Percentiles rank a stretch among this genome's conserved stretches.
phyloP scores from a whole-genome alignment of 2,888 invertebrate species.

The Ecliptopera silaceata region DNA sequence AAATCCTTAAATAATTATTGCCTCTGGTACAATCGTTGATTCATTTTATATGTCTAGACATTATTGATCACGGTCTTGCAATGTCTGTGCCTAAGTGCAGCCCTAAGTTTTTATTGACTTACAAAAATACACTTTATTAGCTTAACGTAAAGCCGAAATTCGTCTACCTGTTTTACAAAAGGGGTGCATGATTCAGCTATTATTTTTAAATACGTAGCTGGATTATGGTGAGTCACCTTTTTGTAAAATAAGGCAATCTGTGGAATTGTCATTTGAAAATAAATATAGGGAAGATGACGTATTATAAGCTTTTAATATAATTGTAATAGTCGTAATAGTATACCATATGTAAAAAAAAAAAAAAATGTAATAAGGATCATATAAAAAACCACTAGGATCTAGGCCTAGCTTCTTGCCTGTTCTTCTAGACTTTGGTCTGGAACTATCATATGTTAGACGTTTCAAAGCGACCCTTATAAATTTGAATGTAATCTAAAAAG shows the following conservation, averaged over 20 bases:
- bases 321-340: too few relatives aligned
- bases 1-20: slow-evolving; percentile 5
- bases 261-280: slow-evolving; percentile 26
- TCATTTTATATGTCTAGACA: slow-evolving; percentile 43
- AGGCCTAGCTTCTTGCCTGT: too few relatives aligned
- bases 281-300: too few relatives aligned
- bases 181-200: slow-evolving; percentile 32
- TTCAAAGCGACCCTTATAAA: too few relatives aligned
- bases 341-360: too few relatives aligned
- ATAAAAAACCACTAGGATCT: too few relatives aligned
- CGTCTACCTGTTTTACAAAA: slow-evolving; percentile 4
- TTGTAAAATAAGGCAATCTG: slow-evolving; percentile 32
- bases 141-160: slow-evolving; percentile 14
- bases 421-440: too few relatives aligned
- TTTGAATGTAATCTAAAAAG: too few relatives aligned
- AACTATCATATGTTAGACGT: too few relatives aligned
- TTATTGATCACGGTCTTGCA: slow-evolving; percentile 37
- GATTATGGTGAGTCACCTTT: slow-evolving; percentile 32
- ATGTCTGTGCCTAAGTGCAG: slow-evolving; percentile 23
- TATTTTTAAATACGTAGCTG: slow-evolving; percentile 24
- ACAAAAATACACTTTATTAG: slow-evolving; percentile 9
- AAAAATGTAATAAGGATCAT: too few relatives aligned
- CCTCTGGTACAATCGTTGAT: slow-evolving; percentile 19
- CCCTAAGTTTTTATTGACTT: background rate
- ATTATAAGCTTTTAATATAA: too few relatives aligned